Base-by-base conservation (phyloP, 2,797 vertebrate genomes). In the Huso huso region DNA sequence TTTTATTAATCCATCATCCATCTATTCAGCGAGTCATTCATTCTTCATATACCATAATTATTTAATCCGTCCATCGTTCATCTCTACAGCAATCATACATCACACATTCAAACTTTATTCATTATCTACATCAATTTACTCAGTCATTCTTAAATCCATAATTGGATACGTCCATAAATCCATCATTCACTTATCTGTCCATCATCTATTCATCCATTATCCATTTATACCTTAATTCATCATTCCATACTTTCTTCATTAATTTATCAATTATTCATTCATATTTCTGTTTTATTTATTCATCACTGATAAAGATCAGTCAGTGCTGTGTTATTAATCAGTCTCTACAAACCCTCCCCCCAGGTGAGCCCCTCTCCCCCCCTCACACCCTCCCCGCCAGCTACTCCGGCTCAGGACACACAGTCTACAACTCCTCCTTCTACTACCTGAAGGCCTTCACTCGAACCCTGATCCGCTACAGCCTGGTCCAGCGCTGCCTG, bases 371-470 rank as follows among this genome's bases (percentile, higher is more conserved):
- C n/a, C n/a, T n/a, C n/a, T n/a, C n/a, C n/a, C 51, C 59, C 13
- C 48, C 12, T 50, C 8, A 12, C 8, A 15, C 10, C 9, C 3
- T 63, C 7, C 61, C 60, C 11, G 4, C 48, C 49, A 66, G 63
- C 58, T 70, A 63, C 18, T 57, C 53, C 4, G 64, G 68, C 13
- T 60, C 68, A 1, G 63, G 64, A 13, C 68, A 62, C 9, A 52
- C 64, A 0, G 63, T 66, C 4, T 62, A 66, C 64, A 62, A 53
- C 8, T 53, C 64, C 50, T 66, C 68, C 11, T 65, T 69, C 68
- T 69, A 69, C 63, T 69, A 69, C 68, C 52, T 59, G 12, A 58
- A 65, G 55, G 68, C 68, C 2, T 69, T 64, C 68, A 69, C 68
- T 9, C 53, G 37, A n/a, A 69, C 10, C 48, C 18, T 65, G 7